A percentile compares a stretch with the other conserved stretches of the same genome.
phyloP scores from a whole-genome alignment of 1,140 invertebrate genomes.

The Linepithema humile region DNA sequence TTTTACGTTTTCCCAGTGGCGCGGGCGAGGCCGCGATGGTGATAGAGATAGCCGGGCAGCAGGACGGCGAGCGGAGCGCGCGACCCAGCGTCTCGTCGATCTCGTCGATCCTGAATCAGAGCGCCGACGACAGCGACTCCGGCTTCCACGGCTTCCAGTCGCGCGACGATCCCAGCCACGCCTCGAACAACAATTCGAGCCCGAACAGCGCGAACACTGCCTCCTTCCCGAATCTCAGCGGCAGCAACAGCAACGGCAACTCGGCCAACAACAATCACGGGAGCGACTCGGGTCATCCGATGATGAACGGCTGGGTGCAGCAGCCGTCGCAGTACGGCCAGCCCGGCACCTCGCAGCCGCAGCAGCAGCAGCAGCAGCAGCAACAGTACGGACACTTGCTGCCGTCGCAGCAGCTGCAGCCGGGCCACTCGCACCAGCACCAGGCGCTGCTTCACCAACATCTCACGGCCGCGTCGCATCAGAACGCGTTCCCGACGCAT shows the following conservation, averaged over 20 bases:
- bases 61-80: constrained; percentile 78
- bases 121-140: constrained; percentile 86
- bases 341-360: constrained; percentile 72
- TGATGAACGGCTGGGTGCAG: constrained; percentile 80
- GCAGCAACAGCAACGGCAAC: constrained; percentile 77
- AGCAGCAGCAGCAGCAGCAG: constrained; percentile 62
- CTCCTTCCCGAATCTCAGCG: constrained; percentile 78
- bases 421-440: constrained; percentile 64
- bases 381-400: constrained; percentile 63
- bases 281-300: constrained; percentile 66
- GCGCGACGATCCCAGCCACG: constrained; percentile 79
- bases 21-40: constrained; percentile 70
- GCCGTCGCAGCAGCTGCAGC: constrained; percentile 58
- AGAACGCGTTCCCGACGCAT: constrained; percentile 32
- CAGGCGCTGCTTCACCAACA: constrained; percentile 68
- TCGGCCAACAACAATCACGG: constrained; percentile 64
- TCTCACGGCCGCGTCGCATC: constrained; percentile 35
- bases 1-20: constrained; percentile 62
- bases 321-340: constrained; percentile 72
- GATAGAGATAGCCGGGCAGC: constrained; percentile 69
- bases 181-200: constrained; percentile 80
- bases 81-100: constrained; percentile 83
- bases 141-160: constrained; percentile 86
- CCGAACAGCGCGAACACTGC: constrained; percentile 80
- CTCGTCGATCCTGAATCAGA: constrained; percentile 85